Base-by-base conservation (phyloP, 1,140 invertebrate species). In the Zaprionus gabonicus region DNA sequence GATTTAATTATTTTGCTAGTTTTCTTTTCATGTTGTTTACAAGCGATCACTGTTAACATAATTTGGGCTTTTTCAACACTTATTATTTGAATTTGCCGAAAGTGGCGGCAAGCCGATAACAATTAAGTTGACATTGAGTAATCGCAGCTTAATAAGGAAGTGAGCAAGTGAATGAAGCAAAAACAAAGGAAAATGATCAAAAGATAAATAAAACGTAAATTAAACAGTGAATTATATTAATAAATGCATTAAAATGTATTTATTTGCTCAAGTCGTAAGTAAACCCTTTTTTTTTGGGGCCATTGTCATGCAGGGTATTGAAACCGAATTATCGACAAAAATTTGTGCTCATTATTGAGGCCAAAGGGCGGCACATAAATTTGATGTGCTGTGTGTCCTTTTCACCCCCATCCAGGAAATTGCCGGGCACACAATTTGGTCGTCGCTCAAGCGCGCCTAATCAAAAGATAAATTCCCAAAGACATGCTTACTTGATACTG, bases 321-420 rank as follows among this genome's bases (percentile, higher is more conserved):
- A 80, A 83, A 67, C 68, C 64, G 71, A 90, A 90, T 90, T 85
- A 90, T 88, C 85, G 79, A 77, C 78, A 90, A 84, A 76, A 71
- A 71, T 76, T 90, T 74, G 84, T 82, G 78, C 85, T 90, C 85
- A 90, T 90, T 90, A 90, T 90, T 76, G 76, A 65, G 59, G 53
- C 55, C 71, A 81, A 70, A 81, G 77, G 83, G 67, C 76, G 76
- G 56, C 63, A 78, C 76, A 80, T 83, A 87, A 87, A 87, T 87
- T 87, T 87, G 66, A 80, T 83, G 69, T 69, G 57, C 63, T 79
- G 78, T 88, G 46, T 51, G 78, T 88, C 84, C 71, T 67, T 87
- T 87, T 76, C 72, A 53, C 57, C 51, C 49, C 56, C 13, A 56
- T 53, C 41, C 78, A 71, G 84, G 78, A 85, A 88, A 84, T 81